Evolutionary conservation across 2,797 vertebrate species (phyloP).

Genomic region (Brachymystax lenok): DNA sequence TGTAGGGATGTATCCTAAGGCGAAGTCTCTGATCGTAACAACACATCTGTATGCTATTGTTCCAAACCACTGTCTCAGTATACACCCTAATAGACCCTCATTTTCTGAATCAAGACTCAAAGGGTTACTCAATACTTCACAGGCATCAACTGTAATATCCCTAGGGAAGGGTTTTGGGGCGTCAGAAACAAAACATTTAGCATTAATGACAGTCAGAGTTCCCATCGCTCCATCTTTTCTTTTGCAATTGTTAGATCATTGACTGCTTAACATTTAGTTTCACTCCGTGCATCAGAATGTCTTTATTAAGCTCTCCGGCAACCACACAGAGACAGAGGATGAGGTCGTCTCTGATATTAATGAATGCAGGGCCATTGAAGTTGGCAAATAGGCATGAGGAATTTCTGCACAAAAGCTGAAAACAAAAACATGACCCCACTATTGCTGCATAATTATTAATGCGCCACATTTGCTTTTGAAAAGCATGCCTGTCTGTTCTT

Average conservation of each 20-base stretch:
- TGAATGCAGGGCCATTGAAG: constrained; percentile 57
- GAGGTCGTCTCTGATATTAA: constrained; percentile 56
- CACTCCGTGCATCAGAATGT: constrained; percentile 33
- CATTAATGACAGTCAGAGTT: constrained; percentile 50
- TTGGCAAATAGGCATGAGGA: constrained; percentile 27
- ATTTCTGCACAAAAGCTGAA: constrained; percentile 46
- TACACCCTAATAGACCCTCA: constrained; percentile 47
- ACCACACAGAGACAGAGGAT: constrained; percentile 36
- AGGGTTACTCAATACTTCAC: constrained; percentile 51
- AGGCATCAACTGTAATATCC: constrained; percentile 33
- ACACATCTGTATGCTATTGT: constrained; percentile 41
- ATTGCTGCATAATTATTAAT: constrained; percentile 57
- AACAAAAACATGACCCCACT: constrained; percentile 37
- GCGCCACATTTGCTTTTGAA: constrained; percentile 52
- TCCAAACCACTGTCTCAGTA: constrained; percentile 61
- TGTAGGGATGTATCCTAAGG: too few relatives aligned
- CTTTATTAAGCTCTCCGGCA: constrained; percentile 30
- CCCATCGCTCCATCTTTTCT: constrained; percentile 25
- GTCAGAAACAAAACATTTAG: constrained; percentile 48
- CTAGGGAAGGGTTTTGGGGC: constrained; percentile 30
- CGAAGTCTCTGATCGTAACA: too few relatives aligned
- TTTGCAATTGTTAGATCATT: constrained; percentile 33
- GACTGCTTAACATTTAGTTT: constrained; percentile 28
- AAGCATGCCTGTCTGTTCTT: constrained; percentile 25
- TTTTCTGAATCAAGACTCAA: constrained; percentile 50